Conservation (phyloP, 2,888 invertebrate species). For the Cataglyphis rosenhaueri region DNA sequence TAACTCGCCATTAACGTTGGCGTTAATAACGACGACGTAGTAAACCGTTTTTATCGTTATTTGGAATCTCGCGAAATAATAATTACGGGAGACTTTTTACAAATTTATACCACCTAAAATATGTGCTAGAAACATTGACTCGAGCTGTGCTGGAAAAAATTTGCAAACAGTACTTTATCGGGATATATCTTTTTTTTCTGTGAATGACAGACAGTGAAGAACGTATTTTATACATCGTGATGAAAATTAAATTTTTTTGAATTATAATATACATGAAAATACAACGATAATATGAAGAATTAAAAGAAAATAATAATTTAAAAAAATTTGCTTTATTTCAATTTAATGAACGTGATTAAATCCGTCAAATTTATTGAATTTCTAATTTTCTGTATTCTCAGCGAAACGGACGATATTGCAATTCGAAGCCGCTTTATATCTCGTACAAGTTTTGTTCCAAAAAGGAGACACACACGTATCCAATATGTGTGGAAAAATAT, state of each 20-base stretch:
- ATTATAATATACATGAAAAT: slow-evolving; percentile 8
- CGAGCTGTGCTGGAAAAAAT: background rate
- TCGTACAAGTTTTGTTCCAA: slow-evolving; percentile 6
- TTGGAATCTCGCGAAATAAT: background rate
- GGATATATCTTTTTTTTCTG: background rate
- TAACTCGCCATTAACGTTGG: background rate
- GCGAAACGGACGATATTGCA: background rate
- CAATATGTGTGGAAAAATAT: slow-evolving; percentile 22
- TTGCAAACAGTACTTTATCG: background rate
- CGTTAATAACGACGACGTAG: background rate
- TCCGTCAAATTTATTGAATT: background rate
- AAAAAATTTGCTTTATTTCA: background rate
- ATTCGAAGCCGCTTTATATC: background rate
- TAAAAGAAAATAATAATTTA: background rate
- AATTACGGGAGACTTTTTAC: background rate
- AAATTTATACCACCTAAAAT: background rate
- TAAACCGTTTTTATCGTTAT: background rate
- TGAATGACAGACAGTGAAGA: background rate
- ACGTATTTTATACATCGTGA: background rate
- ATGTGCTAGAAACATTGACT: background rate
- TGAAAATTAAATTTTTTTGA: background rate
- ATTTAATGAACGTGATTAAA: background rate
- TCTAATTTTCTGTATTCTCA: background rate
- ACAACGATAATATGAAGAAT: background rate
- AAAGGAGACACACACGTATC: background rate